Conservation (phyloP, 2,888 invertebrate genomes). For the Aporophyla lueneburgensis region DNA sequence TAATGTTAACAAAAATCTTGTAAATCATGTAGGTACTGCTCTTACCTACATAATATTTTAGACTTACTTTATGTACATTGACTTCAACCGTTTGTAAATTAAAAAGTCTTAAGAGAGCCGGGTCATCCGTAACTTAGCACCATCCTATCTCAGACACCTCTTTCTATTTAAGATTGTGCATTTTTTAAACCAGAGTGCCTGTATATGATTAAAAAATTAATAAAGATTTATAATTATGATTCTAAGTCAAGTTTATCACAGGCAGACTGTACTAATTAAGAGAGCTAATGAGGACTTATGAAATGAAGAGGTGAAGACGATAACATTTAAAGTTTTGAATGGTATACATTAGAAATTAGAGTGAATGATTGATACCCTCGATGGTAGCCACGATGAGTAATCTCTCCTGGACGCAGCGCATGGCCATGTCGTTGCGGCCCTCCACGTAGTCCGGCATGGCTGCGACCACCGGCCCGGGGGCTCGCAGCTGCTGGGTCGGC, state of each 20-base stretch:
- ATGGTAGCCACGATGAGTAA: background rate
- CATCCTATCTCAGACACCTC: background rate
- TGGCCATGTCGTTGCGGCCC: background rate
- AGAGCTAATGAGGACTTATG: background rate
- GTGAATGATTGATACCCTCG: conserved; percentile 38
- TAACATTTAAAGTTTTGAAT: background rate
- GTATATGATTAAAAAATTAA: background rate
- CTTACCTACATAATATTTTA: background rate
- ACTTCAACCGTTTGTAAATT: background rate
- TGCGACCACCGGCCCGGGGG: background rate
- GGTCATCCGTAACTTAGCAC: background rate
- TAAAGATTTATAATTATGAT: background rate
- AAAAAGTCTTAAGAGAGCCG: background rate
- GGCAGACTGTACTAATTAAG: background rate
- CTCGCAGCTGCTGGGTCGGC: background rate
- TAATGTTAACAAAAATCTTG: background rate
- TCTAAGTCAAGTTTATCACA: background rate
- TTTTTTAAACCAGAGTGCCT: background rate
- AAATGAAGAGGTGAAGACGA: background rate
- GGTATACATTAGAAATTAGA: conserved; percentile 17
- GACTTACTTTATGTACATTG: background rate
- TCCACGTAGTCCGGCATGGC: conserved; percentile 7
- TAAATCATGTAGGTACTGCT: background rate
- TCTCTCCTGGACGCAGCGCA: conserved; percentile 12
- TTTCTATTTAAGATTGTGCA: background rate